phyloP scores from a whole-genome alignment of 2,113 vertebrate species.

The Dipodomys spectabilis region DNA sequence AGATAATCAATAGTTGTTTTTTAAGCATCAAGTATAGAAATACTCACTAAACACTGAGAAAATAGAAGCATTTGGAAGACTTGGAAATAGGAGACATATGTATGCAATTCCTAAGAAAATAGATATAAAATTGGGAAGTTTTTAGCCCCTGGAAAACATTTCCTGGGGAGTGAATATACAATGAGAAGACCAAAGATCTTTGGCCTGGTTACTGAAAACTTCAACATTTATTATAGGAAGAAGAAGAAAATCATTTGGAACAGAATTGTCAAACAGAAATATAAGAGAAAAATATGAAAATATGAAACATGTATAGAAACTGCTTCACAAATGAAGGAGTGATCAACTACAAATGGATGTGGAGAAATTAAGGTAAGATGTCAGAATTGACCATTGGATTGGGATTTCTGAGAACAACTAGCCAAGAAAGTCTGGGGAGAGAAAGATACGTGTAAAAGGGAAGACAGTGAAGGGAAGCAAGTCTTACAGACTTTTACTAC shows the following conservation, averaged over 20 bases:
- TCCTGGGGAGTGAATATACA: neutral
- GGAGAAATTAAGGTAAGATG: neutral
- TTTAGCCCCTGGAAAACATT: neutral
- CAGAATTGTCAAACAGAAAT: neutral
- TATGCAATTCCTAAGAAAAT: neutral
- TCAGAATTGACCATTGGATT: neutral
- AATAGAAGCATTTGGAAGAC: neutral
- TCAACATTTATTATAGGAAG: conserved; percentile 33
- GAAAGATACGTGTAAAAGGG: neutral
- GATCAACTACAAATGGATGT: neutral
- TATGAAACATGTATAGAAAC: neutral
- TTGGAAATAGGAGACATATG: neutral
- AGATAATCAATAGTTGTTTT: neutral
- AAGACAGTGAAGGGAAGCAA: neutral
- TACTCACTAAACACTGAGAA: neutral
- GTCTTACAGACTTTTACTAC: neutral
- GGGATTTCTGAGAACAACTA: neutral
- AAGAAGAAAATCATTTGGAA: neutral
- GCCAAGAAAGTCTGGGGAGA: neutral
- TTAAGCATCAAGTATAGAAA: conserved; percentile 42
- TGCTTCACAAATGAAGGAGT: neutral
- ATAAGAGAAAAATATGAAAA: conserved; percentile 4
- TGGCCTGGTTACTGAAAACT: neutral
- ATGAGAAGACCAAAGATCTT: conserved; percentile 3
- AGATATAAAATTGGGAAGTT: neutral